Percentiles rank a stretch among this genome's conserved stretches.
These are phyloP conservation scores for Parnassius glacialis DNA, from an alignment of 2,888 invertebrate species.

Conservation along the genomic window DNA sequence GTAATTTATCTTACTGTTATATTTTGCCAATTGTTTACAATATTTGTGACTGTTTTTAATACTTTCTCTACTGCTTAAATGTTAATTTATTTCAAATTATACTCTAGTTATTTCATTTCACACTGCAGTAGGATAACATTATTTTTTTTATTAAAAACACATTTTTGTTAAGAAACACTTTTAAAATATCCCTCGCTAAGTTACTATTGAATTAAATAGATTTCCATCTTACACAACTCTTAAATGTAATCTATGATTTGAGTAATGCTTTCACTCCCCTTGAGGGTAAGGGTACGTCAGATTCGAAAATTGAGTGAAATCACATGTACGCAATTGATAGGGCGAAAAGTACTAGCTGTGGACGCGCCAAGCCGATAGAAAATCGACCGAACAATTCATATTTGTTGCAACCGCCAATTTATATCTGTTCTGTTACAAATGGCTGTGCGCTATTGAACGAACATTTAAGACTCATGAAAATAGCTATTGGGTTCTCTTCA, in stretches of 20 bases:
- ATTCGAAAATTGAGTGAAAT: slow-evolving; percentile 80
- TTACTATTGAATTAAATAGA: no score
- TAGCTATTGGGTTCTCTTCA: slow-evolving; percentile 41
- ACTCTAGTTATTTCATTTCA: no score
- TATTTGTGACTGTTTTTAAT: no score
- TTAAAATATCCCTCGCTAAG: no score
- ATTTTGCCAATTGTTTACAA: no score
- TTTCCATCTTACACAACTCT: slow-evolving; percentile 3
- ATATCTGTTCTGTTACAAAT: slow-evolving; percentile 72
- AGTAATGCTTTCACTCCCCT: slow-evolving; percentile 59
- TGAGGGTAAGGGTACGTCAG: slow-evolving; percentile 66
- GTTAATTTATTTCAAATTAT: no score
- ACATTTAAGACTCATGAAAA: slow-evolving; percentile 70
- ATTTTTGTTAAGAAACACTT: no score
- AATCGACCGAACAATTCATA: slow-evolving; percentile 58
- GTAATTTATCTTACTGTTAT: no score
- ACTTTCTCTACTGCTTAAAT: no score
- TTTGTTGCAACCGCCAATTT: slow-evolving; percentile 70
- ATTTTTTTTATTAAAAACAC: no score
- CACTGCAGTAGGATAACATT: no score
- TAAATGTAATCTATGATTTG: slow-evolving; percentile 58
- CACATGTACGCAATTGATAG: slow-evolving; percentile 75
- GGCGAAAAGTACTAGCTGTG: slow-evolving; percentile 42
- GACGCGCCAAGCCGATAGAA: slow-evolving; percentile 44
- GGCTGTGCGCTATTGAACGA: slow-evolving; percentile 61